Conservation (phyloP, 2,113 vertebrate species). For the Seriola aureovittata region DNA sequence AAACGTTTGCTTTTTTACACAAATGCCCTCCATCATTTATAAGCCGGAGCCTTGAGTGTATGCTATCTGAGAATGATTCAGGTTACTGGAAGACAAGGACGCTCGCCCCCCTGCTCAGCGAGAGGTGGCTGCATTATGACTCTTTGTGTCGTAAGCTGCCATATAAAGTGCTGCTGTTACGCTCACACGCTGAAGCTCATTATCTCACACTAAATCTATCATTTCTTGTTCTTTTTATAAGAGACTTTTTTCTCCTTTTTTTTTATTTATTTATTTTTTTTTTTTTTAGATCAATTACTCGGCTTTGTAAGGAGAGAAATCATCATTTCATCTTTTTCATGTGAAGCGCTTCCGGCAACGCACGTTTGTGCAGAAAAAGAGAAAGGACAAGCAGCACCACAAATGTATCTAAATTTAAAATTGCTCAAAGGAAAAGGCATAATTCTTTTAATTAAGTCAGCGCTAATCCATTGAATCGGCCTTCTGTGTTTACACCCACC, state of each 20-base stretch:
- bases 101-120: background rate
- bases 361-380: slow-evolving; percentile 52
- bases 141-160: slow-evolving; percentile 23
- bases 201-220: slow-evolving; percentile 44
- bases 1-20: slow-evolving; percentile 55
- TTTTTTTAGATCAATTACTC: slow-evolving; percentile 62
- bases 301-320: slow-evolving; percentile 46
- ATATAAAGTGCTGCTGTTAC: slow-evolving; percentile 33
- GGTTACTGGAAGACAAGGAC: slow-evolving; percentile 44
- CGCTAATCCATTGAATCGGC: slow-evolving; percentile 47
- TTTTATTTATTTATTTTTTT: too few species aligned
- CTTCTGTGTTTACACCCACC: slow-evolving; percentile 49
- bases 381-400: slow-evolving; percentile 56
- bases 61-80: slow-evolving; percentile 40
- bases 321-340: slow-evolving; percentile 67
- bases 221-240: slow-evolving; percentile 37
- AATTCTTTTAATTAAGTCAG: slow-evolving; percentile 80
- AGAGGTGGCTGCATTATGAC: slow-evolving; percentile 15
- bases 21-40: slow-evolving; percentile 71
- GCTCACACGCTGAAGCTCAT: slow-evolving; percentile 34
- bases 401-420: slow-evolving; percentile 76
- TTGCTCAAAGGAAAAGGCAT: slow-evolving; percentile 70
- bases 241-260: background rate
- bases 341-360: slow-evolving; percentile 55
- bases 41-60: slow-evolving; percentile 57